These are phyloP conservation scores for Sceloporus tristichus DNA, from an alignment of 2,113 vertebrate species.

Conservation along the genomic window DNA sequence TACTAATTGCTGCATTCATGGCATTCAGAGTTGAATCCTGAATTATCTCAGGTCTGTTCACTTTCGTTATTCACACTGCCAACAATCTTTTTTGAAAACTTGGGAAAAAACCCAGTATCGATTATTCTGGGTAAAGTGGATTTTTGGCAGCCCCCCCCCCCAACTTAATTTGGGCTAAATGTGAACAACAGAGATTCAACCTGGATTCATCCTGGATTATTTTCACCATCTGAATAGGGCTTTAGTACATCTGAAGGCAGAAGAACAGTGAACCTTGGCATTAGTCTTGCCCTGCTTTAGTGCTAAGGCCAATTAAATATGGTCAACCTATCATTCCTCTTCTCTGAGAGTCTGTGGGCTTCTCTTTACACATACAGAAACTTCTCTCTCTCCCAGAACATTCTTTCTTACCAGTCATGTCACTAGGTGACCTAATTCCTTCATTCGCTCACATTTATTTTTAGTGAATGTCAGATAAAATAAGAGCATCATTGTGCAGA, in stretches of 20 bases:
- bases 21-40: no score
- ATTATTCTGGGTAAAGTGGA: no score
- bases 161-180: background rate
- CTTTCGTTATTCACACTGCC: no score
- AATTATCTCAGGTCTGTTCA: no score
- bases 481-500: slow-evolving; percentile 67
- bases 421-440: slow-evolving; percentile 81
- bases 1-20: accelerated
- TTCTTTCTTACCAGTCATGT: slow-evolving; percentile 72
- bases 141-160: no score
- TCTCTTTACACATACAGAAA: background rate
- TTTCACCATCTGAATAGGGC: background rate
- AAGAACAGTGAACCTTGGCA: background rate
- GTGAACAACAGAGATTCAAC: no score
- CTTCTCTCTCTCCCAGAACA: slow-evolving; percentile 47
- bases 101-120: no score
- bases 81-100: no score
- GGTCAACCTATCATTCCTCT: background rate
- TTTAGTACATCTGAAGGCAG: slow-evolving; percentile 4
- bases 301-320: background rate
- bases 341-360: accelerated
- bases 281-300: background rate
- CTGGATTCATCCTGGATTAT: no score
- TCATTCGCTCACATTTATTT: slow-evolving; percentile 80
- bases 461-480: slow-evolving; percentile 79